These are phyloP conservation scores for Synanceia verrucosa DNA, from an alignment of 2,797 vertebrate species.

Conservation along the genomic window DNA sequence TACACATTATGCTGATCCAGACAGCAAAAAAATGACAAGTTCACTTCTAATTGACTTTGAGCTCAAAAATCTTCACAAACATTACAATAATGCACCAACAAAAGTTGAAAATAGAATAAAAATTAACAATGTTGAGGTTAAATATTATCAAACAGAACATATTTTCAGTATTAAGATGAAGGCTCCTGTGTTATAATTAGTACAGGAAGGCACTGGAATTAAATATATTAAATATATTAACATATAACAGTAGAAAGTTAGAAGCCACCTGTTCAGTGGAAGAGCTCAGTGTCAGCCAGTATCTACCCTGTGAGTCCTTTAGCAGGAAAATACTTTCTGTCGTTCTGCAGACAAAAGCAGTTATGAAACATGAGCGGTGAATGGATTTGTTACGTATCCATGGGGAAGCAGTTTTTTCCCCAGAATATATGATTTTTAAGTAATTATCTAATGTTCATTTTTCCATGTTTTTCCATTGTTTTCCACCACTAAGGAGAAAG, in stretches of 20 bases:
- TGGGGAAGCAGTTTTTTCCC: not conserved
- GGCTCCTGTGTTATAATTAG: not conserved
- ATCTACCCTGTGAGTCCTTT: not conserved
- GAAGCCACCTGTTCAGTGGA: not conserved
- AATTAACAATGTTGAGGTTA: no score
- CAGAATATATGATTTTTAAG: slow-evolving; percentile 4
- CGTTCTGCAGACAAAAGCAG: not conserved
- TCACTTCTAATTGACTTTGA: no score
- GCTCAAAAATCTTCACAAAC: no score
- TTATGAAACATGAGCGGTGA: not conserved
- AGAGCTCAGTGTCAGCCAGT: not conserved
- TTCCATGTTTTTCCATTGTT: slow-evolving; percentile 12
- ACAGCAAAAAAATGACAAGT: no score
- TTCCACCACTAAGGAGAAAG: slow-evolving; percentile 9
- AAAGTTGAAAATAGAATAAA: no score
- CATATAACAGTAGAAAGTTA: not conserved
- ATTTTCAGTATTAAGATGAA: not conserved
- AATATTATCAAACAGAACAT: not conserved
- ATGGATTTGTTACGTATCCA: not conserved
- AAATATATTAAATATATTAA: no score
- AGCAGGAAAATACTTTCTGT: not conserved
- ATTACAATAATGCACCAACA: not conserved
- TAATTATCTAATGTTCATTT: slow-evolving; percentile 3
- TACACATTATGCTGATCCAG: not conserved
- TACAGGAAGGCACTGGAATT: no score